phyloP scores from a whole-genome alignment of 1,140 invertebrate genomes.

The Diabrotica virgifera region DNA sequence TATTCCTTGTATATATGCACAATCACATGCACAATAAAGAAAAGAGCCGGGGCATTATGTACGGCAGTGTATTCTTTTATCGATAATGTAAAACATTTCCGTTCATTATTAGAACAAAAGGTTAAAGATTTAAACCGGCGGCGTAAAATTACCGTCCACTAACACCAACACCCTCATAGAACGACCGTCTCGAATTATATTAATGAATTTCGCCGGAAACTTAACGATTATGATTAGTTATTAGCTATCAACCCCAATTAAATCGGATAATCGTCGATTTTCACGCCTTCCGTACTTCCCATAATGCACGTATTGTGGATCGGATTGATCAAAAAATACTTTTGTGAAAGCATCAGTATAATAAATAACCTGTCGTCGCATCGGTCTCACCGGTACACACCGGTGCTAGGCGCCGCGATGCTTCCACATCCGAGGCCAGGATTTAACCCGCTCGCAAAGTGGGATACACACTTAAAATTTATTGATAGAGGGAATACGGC shows the following conservation, averaged over 20 bases:
- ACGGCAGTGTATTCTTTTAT: too few relatives aligned
- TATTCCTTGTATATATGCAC: too few relatives aligned
- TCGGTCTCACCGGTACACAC: not conserved
- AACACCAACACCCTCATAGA: too few relatives aligned
- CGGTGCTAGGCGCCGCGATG: conserved; percentile 13
- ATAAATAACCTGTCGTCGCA: conserved; percentile 12
- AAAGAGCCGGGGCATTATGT: too few relatives aligned
- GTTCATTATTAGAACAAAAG: too few relatives aligned
- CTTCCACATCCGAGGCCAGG: not conserved
- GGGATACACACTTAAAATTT: not conserved
- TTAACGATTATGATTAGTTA: conserved; percentile 12
- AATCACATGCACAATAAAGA: too few relatives aligned
- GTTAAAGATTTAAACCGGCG: too few relatives aligned
- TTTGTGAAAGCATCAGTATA: conserved; percentile 16
- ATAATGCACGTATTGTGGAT: conserved; percentile 10
- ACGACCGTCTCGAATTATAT: not conserved
- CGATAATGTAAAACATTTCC: too few relatives aligned
- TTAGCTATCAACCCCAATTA: conserved; percentile 17
- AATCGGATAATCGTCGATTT: conserved; percentile 22
- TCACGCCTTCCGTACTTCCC: conserved; percentile 14
- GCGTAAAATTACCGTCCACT: too few relatives aligned
- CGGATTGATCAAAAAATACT: conserved; percentile 19
- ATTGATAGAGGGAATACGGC: conserved; percentile 1
- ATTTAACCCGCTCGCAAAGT: not conserved
- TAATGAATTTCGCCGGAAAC: conserved; percentile 4